Evolutionary conservation across 37 sponge, comb jelly and placozoan genomes (phyloP).

Genomic region (Axinella damicornis): DNA sequence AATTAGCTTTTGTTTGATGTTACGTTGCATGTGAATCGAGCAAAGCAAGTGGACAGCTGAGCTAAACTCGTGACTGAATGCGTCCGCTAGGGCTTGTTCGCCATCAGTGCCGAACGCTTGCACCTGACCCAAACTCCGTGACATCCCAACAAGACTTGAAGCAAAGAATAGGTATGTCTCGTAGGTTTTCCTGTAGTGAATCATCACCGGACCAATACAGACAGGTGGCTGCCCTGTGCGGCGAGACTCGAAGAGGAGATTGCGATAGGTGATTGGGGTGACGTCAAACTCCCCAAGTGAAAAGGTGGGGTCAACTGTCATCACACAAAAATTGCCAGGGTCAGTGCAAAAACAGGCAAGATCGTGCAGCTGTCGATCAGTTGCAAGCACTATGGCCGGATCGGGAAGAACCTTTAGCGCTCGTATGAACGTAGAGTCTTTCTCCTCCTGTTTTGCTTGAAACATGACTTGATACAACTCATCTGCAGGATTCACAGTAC

Average conservation of each 20-base stretch:
- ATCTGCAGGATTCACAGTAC: neutral
- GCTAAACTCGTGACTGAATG: neutral
- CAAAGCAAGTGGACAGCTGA: constrained; percentile 1
- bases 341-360: constrained; percentile 21
- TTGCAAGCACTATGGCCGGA: constrained; percentile 46
- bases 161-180: neutral
- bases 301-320: constrained; percentile 46
- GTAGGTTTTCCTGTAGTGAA: neutral
- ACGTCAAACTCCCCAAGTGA: too few relatives aligned
- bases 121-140: neutral
- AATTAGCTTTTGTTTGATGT: neutral
- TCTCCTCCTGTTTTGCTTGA: neutral
- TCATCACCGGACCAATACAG: neutral
- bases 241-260: neutral
- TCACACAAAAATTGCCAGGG: constrained; percentile 17
- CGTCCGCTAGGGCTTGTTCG: neutral
- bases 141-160: neutral
- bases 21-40: neutral
- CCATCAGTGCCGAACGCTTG: constrained; percentile 2
- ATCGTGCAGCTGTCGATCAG: constrained; percentile 17
- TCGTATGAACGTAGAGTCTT: neutral
- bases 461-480: neutral
- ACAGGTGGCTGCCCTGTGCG: neutral
- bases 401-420: neutral
- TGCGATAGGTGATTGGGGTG: neutral